Percentiles rank a stretch among this genome's conserved stretches.
phyloP scores from a whole-genome alignment of 1,140 invertebrate species.

The Hermetia illucens region DNA sequence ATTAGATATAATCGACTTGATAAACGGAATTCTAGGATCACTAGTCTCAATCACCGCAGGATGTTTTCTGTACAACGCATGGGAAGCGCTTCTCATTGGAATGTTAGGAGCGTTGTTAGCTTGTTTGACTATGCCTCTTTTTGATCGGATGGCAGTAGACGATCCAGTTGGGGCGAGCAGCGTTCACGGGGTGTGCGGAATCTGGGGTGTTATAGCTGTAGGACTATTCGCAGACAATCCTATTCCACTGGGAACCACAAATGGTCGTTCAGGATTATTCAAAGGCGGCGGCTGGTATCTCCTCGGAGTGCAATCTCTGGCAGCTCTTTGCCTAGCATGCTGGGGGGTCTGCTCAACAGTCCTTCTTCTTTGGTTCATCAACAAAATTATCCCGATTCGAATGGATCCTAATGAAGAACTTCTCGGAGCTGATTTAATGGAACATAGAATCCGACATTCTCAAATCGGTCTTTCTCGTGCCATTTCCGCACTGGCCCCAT shows the following conservation, averaged over 20 bases:
- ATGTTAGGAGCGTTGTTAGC: conserved; percentile 60
- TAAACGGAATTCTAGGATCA: conserved; percentile 78
- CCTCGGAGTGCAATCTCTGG: conserved; percentile 64
- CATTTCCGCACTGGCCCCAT: conserved; percentile 40
- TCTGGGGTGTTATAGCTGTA: conserved; percentile 71
- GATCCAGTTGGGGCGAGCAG: conserved; percentile 84
- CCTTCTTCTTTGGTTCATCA: conserved; percentile 56
- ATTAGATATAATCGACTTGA: conserved; percentile 69
- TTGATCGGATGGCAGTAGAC: conserved; percentile 65
- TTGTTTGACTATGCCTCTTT: conserved; percentile 50
- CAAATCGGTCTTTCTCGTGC: conserved; percentile 44
- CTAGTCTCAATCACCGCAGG: conserved; percentile 83
- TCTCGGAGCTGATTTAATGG: conserved; percentile 73
- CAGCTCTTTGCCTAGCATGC: conserved; percentile 46
- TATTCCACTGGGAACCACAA: conserved; percentile 58
- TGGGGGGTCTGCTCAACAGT: conserved; percentile 63
- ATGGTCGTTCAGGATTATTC: conserved; percentile 60
- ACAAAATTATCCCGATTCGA: conserved; percentile 64
- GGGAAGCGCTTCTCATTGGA: conserved; percentile 76
- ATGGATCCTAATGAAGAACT: conserved; percentile 74
- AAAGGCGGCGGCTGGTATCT: conserved; percentile 79
- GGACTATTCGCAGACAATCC: conserved; percentile 84
- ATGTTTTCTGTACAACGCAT: conserved; percentile 73
- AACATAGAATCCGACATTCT: conserved; percentile 52
- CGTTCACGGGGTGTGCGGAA: conserved; percentile 66